Conservation (phyloP, 1,140 invertebrate species). For the Bombus superbus region DNA sequence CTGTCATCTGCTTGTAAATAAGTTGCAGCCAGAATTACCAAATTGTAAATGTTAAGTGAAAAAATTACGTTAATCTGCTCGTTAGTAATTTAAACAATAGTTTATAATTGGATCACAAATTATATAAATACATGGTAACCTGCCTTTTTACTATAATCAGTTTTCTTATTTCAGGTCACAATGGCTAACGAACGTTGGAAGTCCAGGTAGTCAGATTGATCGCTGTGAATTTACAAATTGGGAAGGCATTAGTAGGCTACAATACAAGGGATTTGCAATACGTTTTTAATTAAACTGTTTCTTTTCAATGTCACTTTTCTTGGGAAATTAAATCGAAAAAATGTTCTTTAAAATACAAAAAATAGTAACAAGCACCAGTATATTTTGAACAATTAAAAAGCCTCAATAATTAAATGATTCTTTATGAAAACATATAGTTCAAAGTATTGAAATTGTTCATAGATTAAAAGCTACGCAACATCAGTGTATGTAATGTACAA, state of each 20-base stretch:
- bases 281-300: constrained; percentile 86
- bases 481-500: neutral
- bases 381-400: neutral
- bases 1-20: neutral
- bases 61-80: neutral
- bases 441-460: neutral
- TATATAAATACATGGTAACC: too few relatives aligned
- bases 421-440: neutral
- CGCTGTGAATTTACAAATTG: constrained; percentile 91
- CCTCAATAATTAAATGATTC: neutral
- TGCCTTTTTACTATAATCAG: neutral
- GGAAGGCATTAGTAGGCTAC: constrained; percentile 89
- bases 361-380: too few relatives aligned
- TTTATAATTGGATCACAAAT: neutral
- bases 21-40: neutral
- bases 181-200: constrained; percentile 92
- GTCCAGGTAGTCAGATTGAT: constrained; percentile 92
- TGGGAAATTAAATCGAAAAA: neutral
- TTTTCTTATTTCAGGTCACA: constrained; percentile 86
- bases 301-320: neutral
- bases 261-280: constrained; percentile 92
- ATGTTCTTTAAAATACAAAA: neutral
- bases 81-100: neutral
- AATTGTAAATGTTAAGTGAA: neutral
- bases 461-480: neutral